phyloP scores from a whole-genome alignment of 2,113 vertebrate species.

The human region GRCh38 chr12:55055001-55055500 shows the following conservation, averaged over 20 bases:
- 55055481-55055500: background rate
- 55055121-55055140: background rate
- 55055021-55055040: background rate
- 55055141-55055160: background rate
- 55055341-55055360: background rate
- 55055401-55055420: background rate
- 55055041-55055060: background rate
- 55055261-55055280: background rate
- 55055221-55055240: background rate
- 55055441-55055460: background rate
- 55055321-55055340: background rate
- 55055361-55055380: background rate
- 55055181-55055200: background rate
- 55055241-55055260: background rate
- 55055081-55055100: background rate
- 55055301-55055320: slow-evolving; percentile 15
- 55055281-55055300: background rate
- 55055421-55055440: slow-evolving; percentile 3
- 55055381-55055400: background rate
- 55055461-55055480: background rate
- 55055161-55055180: background rate
- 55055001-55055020: background rate
- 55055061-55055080: background rate
- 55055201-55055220: background rate
- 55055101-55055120: background rate